Evolutionary conservation across 2,888 invertebrate species (phyloP).

Genomic region (Hylaea fasciaria): DNA sequence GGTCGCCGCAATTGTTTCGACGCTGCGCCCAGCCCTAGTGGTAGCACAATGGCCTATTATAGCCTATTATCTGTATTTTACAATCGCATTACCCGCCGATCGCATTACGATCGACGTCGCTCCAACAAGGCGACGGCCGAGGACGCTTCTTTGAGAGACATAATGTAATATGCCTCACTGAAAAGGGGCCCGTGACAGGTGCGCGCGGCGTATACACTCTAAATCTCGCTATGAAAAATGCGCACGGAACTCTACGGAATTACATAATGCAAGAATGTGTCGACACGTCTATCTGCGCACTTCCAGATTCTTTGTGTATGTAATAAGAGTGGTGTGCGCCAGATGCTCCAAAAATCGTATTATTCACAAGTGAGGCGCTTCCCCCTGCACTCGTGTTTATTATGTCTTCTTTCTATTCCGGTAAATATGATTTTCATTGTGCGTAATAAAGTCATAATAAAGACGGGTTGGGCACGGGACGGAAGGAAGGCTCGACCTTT

Average conservation of each 20-base stretch:
- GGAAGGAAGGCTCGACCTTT: constrained; percentile 74
- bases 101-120: constrained; percentile 50
- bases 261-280: constrained; percentile 77
- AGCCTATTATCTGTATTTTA: constrained; percentile 49
- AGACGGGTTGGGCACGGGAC: constrained; percentile 60
- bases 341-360: constrained; percentile 63
- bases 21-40: constrained; percentile 40
- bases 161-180: constrained; percentile 76
- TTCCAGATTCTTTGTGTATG: constrained; percentile 74
- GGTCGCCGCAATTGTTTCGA: constrained; percentile 44
- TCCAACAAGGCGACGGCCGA: constrained; percentile 49
- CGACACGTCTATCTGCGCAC: constrained; percentile 60
- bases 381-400: constrained; percentile 73
- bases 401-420: constrained; percentile 68
- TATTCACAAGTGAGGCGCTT: constrained; percentile 47
- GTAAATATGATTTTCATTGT: constrained; percentile 80
- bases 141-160: constrained; percentile 62
- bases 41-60: constrained; percentile 37
- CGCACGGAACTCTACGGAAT: constrained; percentile 61
- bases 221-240: constrained; percentile 79
- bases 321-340: constrained; percentile 69
- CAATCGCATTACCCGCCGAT: constrained; percentile 50
- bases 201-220: constrained; percentile 63
- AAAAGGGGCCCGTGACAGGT: constrained; percentile 73
- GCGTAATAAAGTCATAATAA: constrained; percentile 76